Evolutionary conservation across 2,113 vertebrate genomes (phyloP).

Genomic region (Sclerurus mexicanus): DNA sequence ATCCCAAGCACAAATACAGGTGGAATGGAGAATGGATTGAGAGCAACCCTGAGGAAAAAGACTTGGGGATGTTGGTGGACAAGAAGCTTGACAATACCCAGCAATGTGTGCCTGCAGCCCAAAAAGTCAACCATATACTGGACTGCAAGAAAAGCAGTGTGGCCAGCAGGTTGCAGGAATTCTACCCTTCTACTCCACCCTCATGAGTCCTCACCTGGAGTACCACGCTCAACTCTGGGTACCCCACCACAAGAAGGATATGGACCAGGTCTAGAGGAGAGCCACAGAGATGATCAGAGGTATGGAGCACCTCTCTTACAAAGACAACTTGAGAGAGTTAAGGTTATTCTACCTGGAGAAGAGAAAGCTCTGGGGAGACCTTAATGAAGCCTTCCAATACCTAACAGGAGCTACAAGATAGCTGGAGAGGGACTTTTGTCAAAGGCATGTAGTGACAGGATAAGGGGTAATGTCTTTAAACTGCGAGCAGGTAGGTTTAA

Average conservation of each 20-base stretch:
- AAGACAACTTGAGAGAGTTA: background rate
- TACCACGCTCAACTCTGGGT: background rate
- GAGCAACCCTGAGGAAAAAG: background rate
- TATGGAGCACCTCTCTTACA: background rate
- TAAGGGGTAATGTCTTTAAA: background rate
- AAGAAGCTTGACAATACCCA: background rate
- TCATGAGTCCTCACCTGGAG: background rate
- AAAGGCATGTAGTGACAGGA: background rate
- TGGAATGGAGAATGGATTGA: background rate
- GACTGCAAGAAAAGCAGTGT: background rate
- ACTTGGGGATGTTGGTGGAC: too few species aligned
- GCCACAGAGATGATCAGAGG: background rate
- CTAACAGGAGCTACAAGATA: background rate
- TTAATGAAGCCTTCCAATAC: background rate
- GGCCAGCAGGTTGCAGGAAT: background rate
- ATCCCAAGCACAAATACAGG: accelerated
- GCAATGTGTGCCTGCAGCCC: background rate
- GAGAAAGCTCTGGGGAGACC: background rate
- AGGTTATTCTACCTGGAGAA: background rate
- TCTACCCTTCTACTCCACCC: background rate
- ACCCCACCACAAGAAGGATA: background rate
- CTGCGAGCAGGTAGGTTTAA: background rate
- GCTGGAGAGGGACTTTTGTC: background rate
- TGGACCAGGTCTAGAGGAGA: background rate
- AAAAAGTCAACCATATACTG: background rate